These are phyloP conservation scores for Macrobrachium nipponense DNA, from an alignment of 1,140 invertebrate genomes.

Conservation along the genomic window DNA sequence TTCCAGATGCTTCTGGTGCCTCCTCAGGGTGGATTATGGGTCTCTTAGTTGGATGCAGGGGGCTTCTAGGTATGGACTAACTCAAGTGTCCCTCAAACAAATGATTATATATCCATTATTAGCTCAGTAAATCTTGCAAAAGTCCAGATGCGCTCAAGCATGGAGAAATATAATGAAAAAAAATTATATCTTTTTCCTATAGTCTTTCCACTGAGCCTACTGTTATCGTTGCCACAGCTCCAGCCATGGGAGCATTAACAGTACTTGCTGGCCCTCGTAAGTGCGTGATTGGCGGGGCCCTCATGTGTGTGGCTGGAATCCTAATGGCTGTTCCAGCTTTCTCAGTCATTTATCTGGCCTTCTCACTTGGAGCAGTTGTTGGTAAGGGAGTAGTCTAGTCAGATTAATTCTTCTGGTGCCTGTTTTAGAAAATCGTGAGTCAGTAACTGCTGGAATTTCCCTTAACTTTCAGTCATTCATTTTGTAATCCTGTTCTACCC, in stretches of 20 bases:
- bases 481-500: no score
- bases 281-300: conserved; percentile 5
- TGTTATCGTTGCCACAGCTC: background rate
- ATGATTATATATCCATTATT: background rate
- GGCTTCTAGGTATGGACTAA: conserved; percentile 13
- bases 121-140: no score
- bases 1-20: conserved; percentile 23
- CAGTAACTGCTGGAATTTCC: background rate
- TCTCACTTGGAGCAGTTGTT: conserved; percentile 31
- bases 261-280: conserved; percentile 20
- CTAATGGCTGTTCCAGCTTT: conserved; percentile 13
- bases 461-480: no score
- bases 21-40: conserved; percentile 22
- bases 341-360: conserved; percentile 17
- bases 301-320: background rate
- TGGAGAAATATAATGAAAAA: background rate
- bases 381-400: background rate
- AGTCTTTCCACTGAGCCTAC: background rate
- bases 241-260: conserved; percentile 18
- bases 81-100: no score
- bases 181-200: background rate
- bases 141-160: background rate
- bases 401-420: background rate
- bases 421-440: background rate
- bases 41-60: conserved; percentile 25